phyloP scores from a whole-genome alignment of 2,888 invertebrate genomes.

The Dryobotodes eremita region DNA sequence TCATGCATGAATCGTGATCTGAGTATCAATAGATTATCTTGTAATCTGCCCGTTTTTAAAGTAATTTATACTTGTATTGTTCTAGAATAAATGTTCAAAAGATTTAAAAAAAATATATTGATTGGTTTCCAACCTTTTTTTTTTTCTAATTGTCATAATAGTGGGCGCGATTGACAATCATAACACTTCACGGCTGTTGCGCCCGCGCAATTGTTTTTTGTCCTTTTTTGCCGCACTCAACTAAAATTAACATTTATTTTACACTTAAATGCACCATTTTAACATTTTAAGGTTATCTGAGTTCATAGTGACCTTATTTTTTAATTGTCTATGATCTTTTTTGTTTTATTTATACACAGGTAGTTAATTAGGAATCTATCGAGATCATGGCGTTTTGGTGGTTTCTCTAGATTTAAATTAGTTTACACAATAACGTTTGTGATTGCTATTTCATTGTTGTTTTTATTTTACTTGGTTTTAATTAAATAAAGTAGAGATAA shows the following conservation, averaged over 20 bases:
- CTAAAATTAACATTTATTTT: conserved; percentile 76
- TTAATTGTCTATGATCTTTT: conserved; percentile 71
- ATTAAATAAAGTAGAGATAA: conserved; percentile 30
- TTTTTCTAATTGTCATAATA: conserved; percentile 18
- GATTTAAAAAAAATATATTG: conserved; percentile 23
- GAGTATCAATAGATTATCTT: neutral
- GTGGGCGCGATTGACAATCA: conserved; percentile 55
- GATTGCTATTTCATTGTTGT: conserved; percentile 27
- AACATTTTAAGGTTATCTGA: conserved; percentile 73
- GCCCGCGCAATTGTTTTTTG: conserved; percentile 56
- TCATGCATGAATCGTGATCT: neutral
- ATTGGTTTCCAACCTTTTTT: conserved; percentile 19
- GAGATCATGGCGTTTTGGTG: conserved; percentile 66
- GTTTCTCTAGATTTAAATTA: conserved; percentile 45
- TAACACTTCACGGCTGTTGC: conserved; percentile 56
- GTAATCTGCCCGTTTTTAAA: neutral
- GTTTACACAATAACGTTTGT: conserved; percentile 53
- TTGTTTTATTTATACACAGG: conserved; percentile 59
- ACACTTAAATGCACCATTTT: conserved; percentile 77
- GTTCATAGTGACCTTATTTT: conserved; percentile 75
- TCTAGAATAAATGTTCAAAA: neutral
- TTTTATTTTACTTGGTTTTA: conserved; percentile 18
- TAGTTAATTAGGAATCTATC: conserved; percentile 59
- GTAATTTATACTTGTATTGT: neutral
- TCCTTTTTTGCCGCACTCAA: conserved; percentile 61